These are phyloP conservation scores for Muricea muricata DNA, from an alignment of 92 coral and sea anemone species.

Conservation along the genomic window DNA sequence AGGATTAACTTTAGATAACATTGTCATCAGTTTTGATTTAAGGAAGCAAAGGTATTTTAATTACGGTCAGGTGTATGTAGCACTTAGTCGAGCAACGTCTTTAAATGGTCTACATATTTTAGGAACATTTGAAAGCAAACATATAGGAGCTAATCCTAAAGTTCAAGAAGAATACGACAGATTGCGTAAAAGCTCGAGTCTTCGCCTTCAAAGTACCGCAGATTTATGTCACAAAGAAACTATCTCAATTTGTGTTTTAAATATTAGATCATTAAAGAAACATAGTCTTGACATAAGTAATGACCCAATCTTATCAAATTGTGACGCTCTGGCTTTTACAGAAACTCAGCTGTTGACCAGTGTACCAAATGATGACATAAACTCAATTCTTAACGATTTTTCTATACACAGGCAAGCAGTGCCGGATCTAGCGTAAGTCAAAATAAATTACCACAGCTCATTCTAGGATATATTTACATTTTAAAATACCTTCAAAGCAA, in stretches of 20 bases:
- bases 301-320: conserved; percentile 33
- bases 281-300: conserved; percentile 42
- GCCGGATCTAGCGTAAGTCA: too few relatives aligned
- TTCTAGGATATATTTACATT: too few relatives aligned
- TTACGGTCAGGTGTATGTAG: conserved; percentile 65
- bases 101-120: conserved; percentile 36
- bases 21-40: conserved; percentile 62
- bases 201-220: not conserved
- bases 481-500: too few relatives aligned
- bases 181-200: conserved; percentile 34
- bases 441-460: too few relatives aligned
- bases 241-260: conserved; percentile 41
- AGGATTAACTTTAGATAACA: conserved; percentile 61
- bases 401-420: conserved; percentile 5
- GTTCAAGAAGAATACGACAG: conserved; percentile 36
- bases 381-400: conserved; percentile 1
- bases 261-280: conserved; percentile 36
- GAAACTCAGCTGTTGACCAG: conserved; percentile 18
- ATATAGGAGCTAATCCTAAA: conserved; percentile 26
- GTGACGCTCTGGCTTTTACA: conserved; percentile 24
- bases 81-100: not conserved
- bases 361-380: not conserved
- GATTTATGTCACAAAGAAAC: conserved; percentile 26
- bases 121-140: conserved; percentile 34
- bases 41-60: conserved; percentile 55